Evolutionary conservation across 2,113 vertebrate species (phyloP).

Genomic region (Pangasianodon gigas): DNA sequence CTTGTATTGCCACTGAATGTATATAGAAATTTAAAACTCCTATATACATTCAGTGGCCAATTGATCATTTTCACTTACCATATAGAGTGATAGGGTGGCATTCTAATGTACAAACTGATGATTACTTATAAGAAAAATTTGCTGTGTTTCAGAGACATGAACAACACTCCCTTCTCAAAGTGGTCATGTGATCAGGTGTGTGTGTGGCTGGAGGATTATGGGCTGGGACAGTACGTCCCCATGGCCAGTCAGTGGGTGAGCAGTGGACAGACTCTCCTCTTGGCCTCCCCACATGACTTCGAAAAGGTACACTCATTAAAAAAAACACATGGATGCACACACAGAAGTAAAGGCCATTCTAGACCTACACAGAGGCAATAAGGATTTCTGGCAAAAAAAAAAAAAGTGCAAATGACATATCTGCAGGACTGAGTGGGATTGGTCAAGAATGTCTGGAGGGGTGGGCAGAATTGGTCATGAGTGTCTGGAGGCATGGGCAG

Average conservation of each 20-base stretch:
- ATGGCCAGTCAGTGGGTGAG: constrained; percentile 87
- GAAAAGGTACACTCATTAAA: constrained; percentile 84
- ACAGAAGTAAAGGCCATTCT: neutral
- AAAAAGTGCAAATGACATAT: neutral
- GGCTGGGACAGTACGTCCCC: constrained; percentile 85
- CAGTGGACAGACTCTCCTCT: constrained; percentile 85
- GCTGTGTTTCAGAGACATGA: constrained; percentile 63
- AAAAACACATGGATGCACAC: neutral
- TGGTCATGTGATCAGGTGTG: constrained; percentile 93
- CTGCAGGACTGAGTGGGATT: neutral
- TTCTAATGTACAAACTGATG: neutral
- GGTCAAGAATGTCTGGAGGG: neutral
- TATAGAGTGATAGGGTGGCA: too few species aligned
- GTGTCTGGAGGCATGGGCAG: neutral
- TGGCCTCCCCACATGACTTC: constrained; percentile 85
- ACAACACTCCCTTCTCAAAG: constrained; percentile 84
- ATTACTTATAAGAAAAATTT: neutral
- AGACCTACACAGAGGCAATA: neutral
- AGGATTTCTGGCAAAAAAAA: neutral
- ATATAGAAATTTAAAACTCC: neutral
- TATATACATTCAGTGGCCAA: too few species aligned
- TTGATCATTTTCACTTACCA: too few species aligned
- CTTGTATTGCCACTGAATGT: neutral
- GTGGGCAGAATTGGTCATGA: neutral
- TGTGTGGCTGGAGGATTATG: constrained; percentile 90